Percentiles rank a stretch among this genome's conserved stretches.
Conservation (phyloP, 2,113 vertebrate species). For the Arothron firmamentum region DNA sequence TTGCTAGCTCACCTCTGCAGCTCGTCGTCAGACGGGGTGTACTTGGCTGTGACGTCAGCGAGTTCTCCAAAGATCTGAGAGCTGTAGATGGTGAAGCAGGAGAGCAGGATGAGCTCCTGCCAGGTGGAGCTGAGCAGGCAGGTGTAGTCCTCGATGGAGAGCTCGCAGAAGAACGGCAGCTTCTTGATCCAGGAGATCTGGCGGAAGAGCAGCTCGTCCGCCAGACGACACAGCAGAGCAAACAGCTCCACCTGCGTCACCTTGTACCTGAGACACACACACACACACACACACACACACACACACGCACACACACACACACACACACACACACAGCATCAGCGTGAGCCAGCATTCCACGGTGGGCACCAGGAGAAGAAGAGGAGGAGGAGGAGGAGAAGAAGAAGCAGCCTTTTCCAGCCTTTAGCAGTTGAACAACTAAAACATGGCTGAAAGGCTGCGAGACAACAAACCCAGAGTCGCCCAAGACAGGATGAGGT, state of each 20-base stretch:
- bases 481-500: too few species aligned
- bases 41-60: slow-evolving; percentile 92
- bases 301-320: too few species aligned
- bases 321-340: too few species aligned
- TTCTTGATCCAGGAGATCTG: slow-evolving; percentile 99
- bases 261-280: slow-evolving; percentile 79
- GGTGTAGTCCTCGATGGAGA: slow-evolving; percentile 98
- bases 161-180: slow-evolving; percentile 96
- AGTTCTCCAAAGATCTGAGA: slow-evolving; percentile 95
- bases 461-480: too few species aligned
- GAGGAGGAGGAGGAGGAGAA: too few species aligned
- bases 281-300: too few species aligned
- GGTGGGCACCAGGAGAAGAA: too few species aligned
- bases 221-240: slow-evolving; percentile 92
- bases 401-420: too few species aligned
- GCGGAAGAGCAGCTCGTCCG: slow-evolving; percentile 95
- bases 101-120: slow-evolving; percentile 96
- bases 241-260: slow-evolving; percentile 98
- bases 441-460: too few species aligned
- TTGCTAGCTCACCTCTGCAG: slow-evolving; percentile 97
- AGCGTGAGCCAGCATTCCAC: neutral
- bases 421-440: too few species aligned
- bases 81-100: slow-evolving; percentile 95
- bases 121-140: slow-evolving; percentile 96
- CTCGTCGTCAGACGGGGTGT: slow-evolving; percentile 92